These are phyloP conservation scores for Ephestia elutella DNA, from an alignment of 1,140 invertebrate genomes.

Conservation along the genomic window DNA sequence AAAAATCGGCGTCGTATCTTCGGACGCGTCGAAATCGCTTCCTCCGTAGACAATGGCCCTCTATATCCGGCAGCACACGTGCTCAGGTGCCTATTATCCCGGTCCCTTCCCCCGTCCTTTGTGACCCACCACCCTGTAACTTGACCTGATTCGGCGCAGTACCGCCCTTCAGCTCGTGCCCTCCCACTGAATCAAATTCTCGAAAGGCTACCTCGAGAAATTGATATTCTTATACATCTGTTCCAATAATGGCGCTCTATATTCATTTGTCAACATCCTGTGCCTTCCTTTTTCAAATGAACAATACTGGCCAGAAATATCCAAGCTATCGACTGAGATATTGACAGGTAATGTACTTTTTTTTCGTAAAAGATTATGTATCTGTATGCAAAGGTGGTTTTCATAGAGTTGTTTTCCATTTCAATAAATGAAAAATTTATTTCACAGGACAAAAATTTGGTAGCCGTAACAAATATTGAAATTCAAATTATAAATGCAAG, in stretches of 20 bases:
- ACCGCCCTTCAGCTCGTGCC: slow-evolving; percentile 54
- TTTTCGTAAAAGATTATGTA: too few relatives aligned
- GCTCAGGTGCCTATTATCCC: slow-evolving; percentile 70
- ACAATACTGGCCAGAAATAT: neutral
- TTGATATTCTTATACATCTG: slow-evolving; percentile 51
- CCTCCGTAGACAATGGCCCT: slow-evolving; percentile 65
- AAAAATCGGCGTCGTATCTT: slow-evolving; percentile 56
- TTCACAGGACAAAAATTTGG: too few relatives aligned
- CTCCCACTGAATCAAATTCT: slow-evolving; percentile 44
- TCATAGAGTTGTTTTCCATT: too few relatives aligned
- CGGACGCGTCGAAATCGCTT: slow-evolving; percentile 58
- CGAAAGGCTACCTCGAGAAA: slow-evolving; percentile 34
- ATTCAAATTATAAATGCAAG: too few relatives aligned
- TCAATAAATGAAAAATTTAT: too few relatives aligned
- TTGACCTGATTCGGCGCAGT: slow-evolving; percentile 55
- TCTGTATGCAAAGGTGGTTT: too few relatives aligned
- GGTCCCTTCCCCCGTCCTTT: slow-evolving; percentile 40
- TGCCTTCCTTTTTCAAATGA: slow-evolving; percentile 11
- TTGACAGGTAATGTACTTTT: neutral
- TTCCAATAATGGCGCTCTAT: slow-evolving; percentile 22
- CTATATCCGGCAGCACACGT: slow-evolving; percentile 67
- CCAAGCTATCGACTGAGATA: neutral
- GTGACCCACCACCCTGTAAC: slow-evolving; percentile 56
- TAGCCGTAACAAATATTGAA: too few relatives aligned
- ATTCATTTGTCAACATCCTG: slow-evolving; percentile 48